Base-by-base conservation (phyloP, 2,797 vertebrate genomes). In the Hemitrygon akajei region DNA sequence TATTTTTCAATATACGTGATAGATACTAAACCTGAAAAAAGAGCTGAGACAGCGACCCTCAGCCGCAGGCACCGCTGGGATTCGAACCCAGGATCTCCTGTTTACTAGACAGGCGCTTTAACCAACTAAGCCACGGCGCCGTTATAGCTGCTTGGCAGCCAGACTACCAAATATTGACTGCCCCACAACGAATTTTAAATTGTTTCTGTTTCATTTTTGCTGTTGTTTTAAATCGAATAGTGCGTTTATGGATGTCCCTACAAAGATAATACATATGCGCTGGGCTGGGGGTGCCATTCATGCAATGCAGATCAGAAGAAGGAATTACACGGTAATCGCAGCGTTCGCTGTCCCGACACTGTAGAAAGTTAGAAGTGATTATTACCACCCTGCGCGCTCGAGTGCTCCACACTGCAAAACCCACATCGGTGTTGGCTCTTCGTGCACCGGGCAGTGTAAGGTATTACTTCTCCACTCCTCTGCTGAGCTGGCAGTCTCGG, bases 21-120 rank as follows among this genome's bases (percentile, higher is more conserved):
- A 11, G 5, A n/a, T 18, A 56, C 14, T n/a, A 34, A 63, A 34
- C n/a, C 16, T 86, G 82, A 3, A 14, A 87, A 34, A 87, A 14
- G 10, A 5, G 7, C n/a, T 9, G 60, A 30, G 16, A 25, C 7
- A 20, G 81, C 3, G 7, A n/a, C 63, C 60, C 14, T 14, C 16
- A 66, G 9, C 0, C 0, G n/a, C 40, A 97, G 97, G 97, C 96
- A 96, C 96, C 96, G 96, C 97, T 97, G 97, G 96, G 97, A 97
- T 97, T 97, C 96, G 97, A 97, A 97, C 97, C 96, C 96, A 97
- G 96, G 97, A 97, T 97, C 96, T 97, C 96, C 96, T 97, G 96
- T 97, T 97, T 97, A 97, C 97, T 97, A 97, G 96, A 97, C 97
- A 97, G 97, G 97, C 97, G 96, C 97, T 97, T 97, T 97, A 96